Conservation (phyloP, 2,113 vertebrate genomes). For the Hypocryptadius cinnamomeus region DNA sequence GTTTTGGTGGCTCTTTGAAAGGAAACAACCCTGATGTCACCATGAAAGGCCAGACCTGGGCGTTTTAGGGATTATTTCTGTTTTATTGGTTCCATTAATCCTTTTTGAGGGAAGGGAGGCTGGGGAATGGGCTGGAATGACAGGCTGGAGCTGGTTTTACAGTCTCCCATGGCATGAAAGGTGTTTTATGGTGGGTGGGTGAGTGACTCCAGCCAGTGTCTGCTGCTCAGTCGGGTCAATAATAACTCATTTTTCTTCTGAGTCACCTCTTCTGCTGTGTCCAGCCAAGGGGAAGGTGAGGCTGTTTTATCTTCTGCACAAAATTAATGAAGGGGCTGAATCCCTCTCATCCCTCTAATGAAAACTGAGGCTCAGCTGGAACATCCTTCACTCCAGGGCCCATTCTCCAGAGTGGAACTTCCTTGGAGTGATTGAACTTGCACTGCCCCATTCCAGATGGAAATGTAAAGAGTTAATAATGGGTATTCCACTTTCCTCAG, state of each 20-base stretch:
- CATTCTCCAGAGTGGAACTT: neutral
- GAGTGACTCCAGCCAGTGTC: conserved; percentile 53
- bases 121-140: conserved; percentile 27
- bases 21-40: neutral
- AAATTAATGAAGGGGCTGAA: neutral
- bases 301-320: conserved; percentile 34
- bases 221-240: conserved; percentile 55
- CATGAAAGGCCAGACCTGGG: neutral
- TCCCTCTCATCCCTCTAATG: neutral
- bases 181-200: conserved; percentile 67
- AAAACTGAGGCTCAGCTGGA: neutral
- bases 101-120: conserved; percentile 27
- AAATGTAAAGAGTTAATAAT: neutral
- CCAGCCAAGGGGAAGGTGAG: conserved; percentile 64
- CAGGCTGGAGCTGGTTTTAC: conserved; percentile 56
- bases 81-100: conserved; percentile 66
- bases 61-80: conserved; percentile 47
- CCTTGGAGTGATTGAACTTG: neutral
- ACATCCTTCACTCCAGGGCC: neutral
- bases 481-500: neutral
- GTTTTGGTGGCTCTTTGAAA: conserved; percentile 61
- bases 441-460: neutral
- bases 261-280: conserved; percentile 39
- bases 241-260: conserved; percentile 46
- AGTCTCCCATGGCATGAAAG: conserved; percentile 44